phyloP scores from a whole-genome alignment of 2,113 vertebrate genomes.

The Ovibos moschatus region DNA sequence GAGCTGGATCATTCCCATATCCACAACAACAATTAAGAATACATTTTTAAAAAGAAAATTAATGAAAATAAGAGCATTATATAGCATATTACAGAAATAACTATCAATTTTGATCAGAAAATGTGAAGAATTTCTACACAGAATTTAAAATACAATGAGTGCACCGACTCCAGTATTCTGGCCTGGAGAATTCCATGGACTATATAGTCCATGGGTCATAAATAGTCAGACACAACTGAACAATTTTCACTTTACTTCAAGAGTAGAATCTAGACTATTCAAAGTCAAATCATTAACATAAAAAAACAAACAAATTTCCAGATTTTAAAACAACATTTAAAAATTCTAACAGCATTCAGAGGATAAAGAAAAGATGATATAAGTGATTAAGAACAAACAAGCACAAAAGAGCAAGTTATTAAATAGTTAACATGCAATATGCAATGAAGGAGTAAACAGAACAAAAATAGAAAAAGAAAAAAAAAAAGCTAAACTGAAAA shows the following conservation, averaged over 20 bases:
- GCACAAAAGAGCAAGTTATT: neutral
- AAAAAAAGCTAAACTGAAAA: neutral
- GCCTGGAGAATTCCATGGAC: neutral
- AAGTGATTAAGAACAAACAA: neutral
- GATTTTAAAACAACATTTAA: neutral
- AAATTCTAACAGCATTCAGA: neutral
- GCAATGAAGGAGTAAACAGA: neutral
- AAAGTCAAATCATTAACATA: neutral
- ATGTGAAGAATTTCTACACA: neutral
- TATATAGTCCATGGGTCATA: neutral
- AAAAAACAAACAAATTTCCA: neutral
- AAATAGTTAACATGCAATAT: neutral
- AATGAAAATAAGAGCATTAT: neutral
- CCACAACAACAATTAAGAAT: neutral
- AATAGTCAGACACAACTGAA: neutral
- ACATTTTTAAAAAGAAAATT: neutral
- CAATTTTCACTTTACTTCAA: neutral
- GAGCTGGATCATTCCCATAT: accelerated
- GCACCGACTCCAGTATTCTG: neutral
- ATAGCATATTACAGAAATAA: neutral
- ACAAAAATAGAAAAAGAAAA: neutral
- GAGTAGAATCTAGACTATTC: neutral
- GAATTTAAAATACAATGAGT: neutral
- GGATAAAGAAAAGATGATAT: neutral
- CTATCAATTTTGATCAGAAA: neutral